Base-by-base conservation (phyloP, 2,888 invertebrate species). In the Clitarchus hookeri region DNA sequence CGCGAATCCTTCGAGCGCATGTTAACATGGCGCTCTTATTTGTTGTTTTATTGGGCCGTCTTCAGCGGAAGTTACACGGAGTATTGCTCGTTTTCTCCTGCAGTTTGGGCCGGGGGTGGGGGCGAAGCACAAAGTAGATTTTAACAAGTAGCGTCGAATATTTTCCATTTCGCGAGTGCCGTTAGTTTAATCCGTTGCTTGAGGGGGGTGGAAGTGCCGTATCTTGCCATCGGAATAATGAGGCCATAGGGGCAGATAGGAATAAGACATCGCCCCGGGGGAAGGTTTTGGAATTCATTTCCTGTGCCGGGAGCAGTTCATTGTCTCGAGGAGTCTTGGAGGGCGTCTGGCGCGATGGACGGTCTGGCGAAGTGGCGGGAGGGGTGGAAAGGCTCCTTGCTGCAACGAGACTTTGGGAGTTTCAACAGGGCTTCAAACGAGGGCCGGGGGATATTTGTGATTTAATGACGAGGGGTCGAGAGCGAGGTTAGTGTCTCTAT, bases 261-360 rank as follows among this genome's bases (percentile, higher is more conserved):
- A 27, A 23, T 82, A 82, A 82, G 82, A 13, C 36, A 16, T 27
- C 19, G 44, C 36, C 13, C 36, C 12, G 79, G 44, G 36, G 44
- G 36, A 44, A 82, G 44, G 82, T 82, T 82, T 82, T 44, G 82
- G 82, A 82, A 82, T 82, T 82, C 82, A 82, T 82, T 82, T 82
- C 82, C 82, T 82, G 82, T 0, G 13, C 82, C 12, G 3, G 36
- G n/a, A 27, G 82, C 27, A 82, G 36, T 82, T 82, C 82, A 27
- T 82, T 82, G 82, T 82, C 82, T 82, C 23, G 27, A 82, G 36
- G n/a, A 23, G 53, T 53, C 53, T 53, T 36, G 13, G 53, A 53
- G 53, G 19, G 19, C 53, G 19, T 19, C 12, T 12, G 53, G 53
- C 12, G 16, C 65, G 65, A 65, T 65, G 65, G 65, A 65, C 65